phyloP scores from a whole-genome alignment of 2,113 vertebrate genomes.

The Leptobrachium leishanense region DNA sequence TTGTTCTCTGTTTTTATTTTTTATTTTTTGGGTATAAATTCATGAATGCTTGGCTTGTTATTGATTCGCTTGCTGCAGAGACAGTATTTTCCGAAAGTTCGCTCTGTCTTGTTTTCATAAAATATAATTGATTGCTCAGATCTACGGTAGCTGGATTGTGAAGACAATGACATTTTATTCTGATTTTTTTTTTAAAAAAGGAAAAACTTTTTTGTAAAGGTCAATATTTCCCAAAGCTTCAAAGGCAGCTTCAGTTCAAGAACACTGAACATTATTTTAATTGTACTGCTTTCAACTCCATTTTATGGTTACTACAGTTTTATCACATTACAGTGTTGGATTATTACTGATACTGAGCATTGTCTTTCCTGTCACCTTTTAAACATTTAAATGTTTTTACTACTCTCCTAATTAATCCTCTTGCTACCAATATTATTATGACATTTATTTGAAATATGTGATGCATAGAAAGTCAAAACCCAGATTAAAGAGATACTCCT shows the following conservation, averaged over 20 bases:
- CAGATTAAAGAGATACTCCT: no score
- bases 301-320: neutral
- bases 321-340: neutral
- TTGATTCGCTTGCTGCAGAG: neutral
- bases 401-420: neutral
- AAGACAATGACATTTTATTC: constrained; percentile 24
- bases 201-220: constrained; percentile 8
- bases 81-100: neutral
- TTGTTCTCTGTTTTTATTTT: neutral
- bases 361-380: neutral
- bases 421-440: no score
- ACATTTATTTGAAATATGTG: no score
- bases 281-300: neutral
- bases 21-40: no score
- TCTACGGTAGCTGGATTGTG: constrained; percentile 4
- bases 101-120: constrained; percentile 1
- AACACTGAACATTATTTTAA: neutral
- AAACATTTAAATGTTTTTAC: neutral
- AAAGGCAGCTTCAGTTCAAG: neutral
- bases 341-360: neutral
- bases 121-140: constrained; percentile 9
- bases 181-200: constrained; percentile 1
- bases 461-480: no score
- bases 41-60: neutral
- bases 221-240: constrained; percentile 22